Percentiles rank a stretch among this genome's conserved stretches.
Conservation (phyloP, 2,113 vertebrate species). For the Alosa alosa region DNA sequence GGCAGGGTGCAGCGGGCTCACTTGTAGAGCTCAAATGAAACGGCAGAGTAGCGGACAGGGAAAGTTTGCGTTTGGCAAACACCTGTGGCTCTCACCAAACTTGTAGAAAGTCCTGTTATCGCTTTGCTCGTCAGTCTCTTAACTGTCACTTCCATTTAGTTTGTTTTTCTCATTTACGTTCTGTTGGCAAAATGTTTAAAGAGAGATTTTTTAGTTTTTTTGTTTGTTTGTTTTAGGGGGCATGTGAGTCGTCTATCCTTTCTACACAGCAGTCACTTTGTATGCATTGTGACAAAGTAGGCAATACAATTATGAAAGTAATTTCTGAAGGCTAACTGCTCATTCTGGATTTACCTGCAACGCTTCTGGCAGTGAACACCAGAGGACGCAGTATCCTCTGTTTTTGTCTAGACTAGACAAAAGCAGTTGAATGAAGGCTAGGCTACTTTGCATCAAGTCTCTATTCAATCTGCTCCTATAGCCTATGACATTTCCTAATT, state of each 20-base stretch:
- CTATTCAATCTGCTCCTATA: background rate
- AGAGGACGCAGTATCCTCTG: background rate
- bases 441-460: background rate
- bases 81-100: background rate
- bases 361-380: background rate
- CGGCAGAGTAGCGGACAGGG: background rate
- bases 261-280: background rate
- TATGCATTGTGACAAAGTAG: background rate
- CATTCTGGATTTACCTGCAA: background rate
- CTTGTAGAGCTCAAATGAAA: background rate
- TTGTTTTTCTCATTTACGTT: background rate
- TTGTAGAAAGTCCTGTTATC: background rate
- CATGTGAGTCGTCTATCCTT: background rate
- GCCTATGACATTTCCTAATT: no score
- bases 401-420: background rate
- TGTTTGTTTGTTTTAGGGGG: background rate
- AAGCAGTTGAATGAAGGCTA: background rate
- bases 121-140: background rate
- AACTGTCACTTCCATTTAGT: background rate
- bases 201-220: background rate
- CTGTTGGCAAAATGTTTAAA: background rate
- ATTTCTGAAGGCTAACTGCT: background rate
- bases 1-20: background rate
- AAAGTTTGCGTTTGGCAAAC: background rate
- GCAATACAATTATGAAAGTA: background rate